Base-by-base conservation (phyloP, 2,113 vertebrate species). In the Odocoileus hemionus region DNA sequence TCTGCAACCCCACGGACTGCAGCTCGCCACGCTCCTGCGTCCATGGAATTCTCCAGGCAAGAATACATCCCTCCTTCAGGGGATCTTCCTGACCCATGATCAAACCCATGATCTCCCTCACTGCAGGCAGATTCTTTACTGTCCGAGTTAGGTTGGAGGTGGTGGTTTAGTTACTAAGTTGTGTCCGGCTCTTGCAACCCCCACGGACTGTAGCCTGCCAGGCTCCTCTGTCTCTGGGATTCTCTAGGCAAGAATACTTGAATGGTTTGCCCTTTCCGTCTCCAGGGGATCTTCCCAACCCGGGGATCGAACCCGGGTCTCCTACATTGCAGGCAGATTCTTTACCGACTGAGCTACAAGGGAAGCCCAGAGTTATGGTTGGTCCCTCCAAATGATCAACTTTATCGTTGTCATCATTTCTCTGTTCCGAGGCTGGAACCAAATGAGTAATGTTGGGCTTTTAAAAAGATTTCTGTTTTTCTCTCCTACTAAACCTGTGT, bases 11-110 rank as follows among this genome's bases (percentile, higher is more conserved):
- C 64, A 36, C 0, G n/a, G 10, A 70, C 19, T 36, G 10, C 36
- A 36, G 67, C 19, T n/a, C 0, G 2, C n/a, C 19, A 12, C 0
- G 19, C 67, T 23, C n/a, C 19, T 39, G 5, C 23, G n/a, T 70
- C 67, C 67, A 36, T 70, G 67, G n/a, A 70, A 36, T 36, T 70
- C 19, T 36, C 19, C 17, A 21, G 64, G n/a, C 64, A 23, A 70
- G 64, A 70, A 6, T 11, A 36, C 33, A 67, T 67, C n/a, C 64
- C n/a, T 70, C 64, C n/a, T 36, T 21, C n/a, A 70, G 64, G n/a
- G 15, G 4, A 36, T 70, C 64, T 70, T 21, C n/a, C n/a, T 70
- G n/a, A 70, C 9, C 64, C 4, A 70, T 19, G 64, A 21, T 36
- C 64, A 3, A 36, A 70, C 17, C 19, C 19, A 6, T 23, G 64